phyloP scores from a whole-genome alignment of 2,797 vertebrate genomes.

The Cyprinella venusta region DNA sequence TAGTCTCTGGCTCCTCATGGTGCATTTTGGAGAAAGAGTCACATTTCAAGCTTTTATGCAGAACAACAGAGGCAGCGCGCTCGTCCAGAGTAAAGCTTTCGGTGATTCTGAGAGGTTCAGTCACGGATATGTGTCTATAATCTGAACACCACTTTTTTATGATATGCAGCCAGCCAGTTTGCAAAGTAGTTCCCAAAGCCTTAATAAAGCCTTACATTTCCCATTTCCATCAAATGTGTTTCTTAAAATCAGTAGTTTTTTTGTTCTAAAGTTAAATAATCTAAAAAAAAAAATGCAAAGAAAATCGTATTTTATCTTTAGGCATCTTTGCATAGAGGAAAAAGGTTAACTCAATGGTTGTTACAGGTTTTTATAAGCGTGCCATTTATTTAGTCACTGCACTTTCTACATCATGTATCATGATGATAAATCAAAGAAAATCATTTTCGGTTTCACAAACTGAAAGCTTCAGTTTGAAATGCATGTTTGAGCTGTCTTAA shows the following conservation, averaged over 20 bases:
- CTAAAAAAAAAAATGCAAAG: not conserved
- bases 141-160: constrained; percentile 18
- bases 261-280: not conserved
- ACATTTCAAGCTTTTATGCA: constrained; percentile 58
- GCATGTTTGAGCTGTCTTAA: not conserved
- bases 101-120: constrained; percentile 63
- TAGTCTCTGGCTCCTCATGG: constrained; percentile 52
- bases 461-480: not conserved
- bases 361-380: not conserved
- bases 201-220: not conserved
- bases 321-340: constrained; percentile 18
- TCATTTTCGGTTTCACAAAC: not conserved
- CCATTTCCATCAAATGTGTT: not conserved
- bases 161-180: not conserved
- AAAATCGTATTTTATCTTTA: constrained; percentile 23
- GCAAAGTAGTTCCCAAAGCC: not conserved
- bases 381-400: not conserved
- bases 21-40: constrained; percentile 61
- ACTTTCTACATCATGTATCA: not conserved
- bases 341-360: constrained; percentile 4
- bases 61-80: constrained; percentile 56
- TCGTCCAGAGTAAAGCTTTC: constrained; percentile 67
- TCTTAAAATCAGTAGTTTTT: not conserved
- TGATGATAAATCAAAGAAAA: not conserved
- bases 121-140: constrained; percentile 60